Percentiles rank a stretch among this genome's conserved stretches.
These are phyloP conservation scores for Globia sparganii DNA, from an alignment of 2,888 invertebrate genomes.

Conservation along the genomic window DNA sequence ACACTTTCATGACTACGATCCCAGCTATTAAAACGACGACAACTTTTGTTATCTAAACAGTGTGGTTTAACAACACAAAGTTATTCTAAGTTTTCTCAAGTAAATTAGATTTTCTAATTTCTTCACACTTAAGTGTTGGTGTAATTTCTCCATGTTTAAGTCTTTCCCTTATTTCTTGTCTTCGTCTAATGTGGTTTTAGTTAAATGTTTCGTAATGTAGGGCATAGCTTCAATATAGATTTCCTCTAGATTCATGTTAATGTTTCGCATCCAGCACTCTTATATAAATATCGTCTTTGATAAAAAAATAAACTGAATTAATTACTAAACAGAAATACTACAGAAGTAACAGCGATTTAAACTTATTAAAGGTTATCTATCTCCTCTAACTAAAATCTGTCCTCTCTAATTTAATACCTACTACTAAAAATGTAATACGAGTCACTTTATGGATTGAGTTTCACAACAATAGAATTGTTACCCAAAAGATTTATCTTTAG, in stretches of 20 bases:
- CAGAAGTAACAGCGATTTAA: background rate
- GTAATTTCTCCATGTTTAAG: conserved; percentile 55
- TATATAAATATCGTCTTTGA: background rate
- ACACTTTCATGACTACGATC: conserved; percentile 24
- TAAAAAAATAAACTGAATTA: background rate
- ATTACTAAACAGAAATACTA: background rate
- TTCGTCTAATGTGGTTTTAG: conserved; percentile 57
- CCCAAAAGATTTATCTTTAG: background rate
- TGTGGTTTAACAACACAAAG: conserved; percentile 40
- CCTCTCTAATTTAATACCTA: background rate
- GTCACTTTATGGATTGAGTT: background rate
- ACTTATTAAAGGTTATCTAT: background rate
- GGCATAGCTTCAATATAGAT: conserved; percentile 5
- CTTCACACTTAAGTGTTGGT: conserved; percentile 51
- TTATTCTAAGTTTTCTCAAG: conserved; percentile 46
- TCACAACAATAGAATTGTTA: conserved; percentile 1
- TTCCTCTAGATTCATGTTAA: conserved; percentile 4
- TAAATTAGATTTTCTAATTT: conserved; percentile 61
- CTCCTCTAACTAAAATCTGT: background rate
- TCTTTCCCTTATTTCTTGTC: conserved; percentile 54
- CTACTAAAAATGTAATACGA: background rate
- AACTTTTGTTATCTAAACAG: conserved; percentile 23
- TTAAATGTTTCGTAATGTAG: conserved; percentile 33
- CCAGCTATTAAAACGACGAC: conserved; percentile 31
- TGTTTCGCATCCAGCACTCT: background rate